These are phyloP conservation scores for Marasmarcha lunaedactyla DNA, from an alignment of 2,888 invertebrate genomes.

Conservation along the genomic window DNA sequence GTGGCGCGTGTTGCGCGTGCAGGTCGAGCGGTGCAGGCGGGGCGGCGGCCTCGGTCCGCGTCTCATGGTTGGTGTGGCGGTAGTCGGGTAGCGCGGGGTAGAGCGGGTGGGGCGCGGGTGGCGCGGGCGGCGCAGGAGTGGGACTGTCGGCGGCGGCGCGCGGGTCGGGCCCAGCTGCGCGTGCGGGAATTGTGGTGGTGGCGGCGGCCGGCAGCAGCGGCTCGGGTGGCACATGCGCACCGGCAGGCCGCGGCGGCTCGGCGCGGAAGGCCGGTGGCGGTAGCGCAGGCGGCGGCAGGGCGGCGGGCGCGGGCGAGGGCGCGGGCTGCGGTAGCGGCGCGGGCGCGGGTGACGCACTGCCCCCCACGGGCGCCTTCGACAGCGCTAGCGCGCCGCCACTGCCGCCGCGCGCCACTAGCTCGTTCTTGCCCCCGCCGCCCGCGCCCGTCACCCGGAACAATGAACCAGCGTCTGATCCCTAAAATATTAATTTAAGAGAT, in stretches of 20 bases:
- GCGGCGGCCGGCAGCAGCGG: constrained; percentile 30
- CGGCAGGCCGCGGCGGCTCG: constrained; percentile 47
- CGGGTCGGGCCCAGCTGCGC: constrained; percentile 52
- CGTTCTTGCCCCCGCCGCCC: constrained; percentile 75
- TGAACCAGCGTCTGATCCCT: constrained; percentile 58
- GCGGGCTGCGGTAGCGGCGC: constrained; percentile 76
- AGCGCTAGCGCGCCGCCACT: constrained; percentile 73
- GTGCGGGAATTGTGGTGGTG: constrained; percentile 53
- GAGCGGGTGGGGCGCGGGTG: constrained; percentile 51
- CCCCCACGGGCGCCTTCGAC: constrained; percentile 72
- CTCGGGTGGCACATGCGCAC: constrained; percentile 56
- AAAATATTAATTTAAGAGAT: constrained; percentile 13
- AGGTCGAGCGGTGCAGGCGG: constrained; percentile 7
- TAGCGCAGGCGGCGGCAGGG: constrained; percentile 74
- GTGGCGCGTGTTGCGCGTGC: constrained; percentile 25
- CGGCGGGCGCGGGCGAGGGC: constrained; percentile 79
- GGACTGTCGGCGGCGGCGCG: constrained; percentile 60
- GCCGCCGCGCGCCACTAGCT: constrained; percentile 74
- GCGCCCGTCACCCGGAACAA: constrained; percentile 72
- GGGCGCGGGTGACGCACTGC: constrained; percentile 73
- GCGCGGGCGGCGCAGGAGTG: constrained; percentile 56
- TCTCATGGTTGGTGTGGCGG: constrained; percentile 67
- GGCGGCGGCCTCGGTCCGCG: constrained; percentile 48
- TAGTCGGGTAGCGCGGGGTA: constrained; percentile 60
- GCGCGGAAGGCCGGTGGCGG: constrained; percentile 74